These are phyloP conservation scores for Actinostola sp. DNA, from an alignment of 92 coral and sea anemone genomes.

Conservation along the genomic window DNA sequence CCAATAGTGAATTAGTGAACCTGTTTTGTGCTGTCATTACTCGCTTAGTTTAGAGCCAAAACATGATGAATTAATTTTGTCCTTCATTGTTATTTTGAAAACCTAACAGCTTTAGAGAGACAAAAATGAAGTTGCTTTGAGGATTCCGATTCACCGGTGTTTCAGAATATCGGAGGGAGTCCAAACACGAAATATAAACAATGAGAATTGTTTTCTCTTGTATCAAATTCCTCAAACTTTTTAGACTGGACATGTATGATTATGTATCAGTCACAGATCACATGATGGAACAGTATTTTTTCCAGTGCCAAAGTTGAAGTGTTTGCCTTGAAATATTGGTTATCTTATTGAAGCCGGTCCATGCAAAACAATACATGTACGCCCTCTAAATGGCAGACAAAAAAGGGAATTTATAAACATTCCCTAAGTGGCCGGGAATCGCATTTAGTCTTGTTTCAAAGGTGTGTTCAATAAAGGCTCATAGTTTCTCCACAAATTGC, in stretches of 20 bases:
- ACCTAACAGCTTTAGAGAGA: conserved; percentile 12
- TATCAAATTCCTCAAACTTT: no score
- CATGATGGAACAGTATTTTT: neutral
- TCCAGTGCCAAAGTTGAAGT: neutral
- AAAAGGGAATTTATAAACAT: conserved; percentile 1
- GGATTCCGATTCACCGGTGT: neutral
- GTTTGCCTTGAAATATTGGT: neutral
- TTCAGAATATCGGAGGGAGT: neutral
- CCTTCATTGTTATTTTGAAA: conserved; percentile 11
- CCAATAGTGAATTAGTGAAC: neutral
- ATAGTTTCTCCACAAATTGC: neutral
- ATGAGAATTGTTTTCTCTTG: no score
- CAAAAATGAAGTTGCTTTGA: neutral
- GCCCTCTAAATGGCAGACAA: conserved; percentile 5
- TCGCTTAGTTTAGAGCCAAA: conserved; percentile 10
- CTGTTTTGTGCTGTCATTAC: conserved; percentile 18
- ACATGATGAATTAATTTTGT: conserved; percentile 1
- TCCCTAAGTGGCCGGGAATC: conserved; percentile 2
- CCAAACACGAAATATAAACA: neutral
- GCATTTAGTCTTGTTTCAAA: conserved; percentile 6
- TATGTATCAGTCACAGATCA: neutral
- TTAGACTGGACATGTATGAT: no score
- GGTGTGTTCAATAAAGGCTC: neutral
- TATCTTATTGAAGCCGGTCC: neutral
- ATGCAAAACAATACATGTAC: neutral